Evolutionary conservation across 1,140 invertebrate genomes (phyloP).

Genomic region (Aphis craccivora): DNA sequence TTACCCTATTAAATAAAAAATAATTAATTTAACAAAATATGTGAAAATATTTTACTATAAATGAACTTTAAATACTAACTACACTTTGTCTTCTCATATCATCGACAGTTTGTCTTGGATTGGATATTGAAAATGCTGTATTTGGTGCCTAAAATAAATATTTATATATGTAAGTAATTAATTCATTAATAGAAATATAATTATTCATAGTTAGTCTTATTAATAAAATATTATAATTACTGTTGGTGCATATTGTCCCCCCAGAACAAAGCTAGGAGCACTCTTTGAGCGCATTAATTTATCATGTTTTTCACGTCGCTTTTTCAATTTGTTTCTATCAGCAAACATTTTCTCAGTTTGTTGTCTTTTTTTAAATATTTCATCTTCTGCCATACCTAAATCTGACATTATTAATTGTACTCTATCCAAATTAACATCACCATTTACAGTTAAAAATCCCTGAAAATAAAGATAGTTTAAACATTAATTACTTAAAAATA

Average conservation of each 20-base stretch:
- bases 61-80: conserved; percentile 8
- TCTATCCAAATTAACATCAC: conserved; percentile 88
- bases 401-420: conserved; percentile 95
- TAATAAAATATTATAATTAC: conserved; percentile 31
- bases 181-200: neutral
- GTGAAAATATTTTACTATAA: neutral
- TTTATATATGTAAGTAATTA: neutral
- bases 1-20: conserved; percentile 37
- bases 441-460: conserved; percentile 96
- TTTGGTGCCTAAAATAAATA: conserved; percentile 40
- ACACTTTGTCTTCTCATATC: conserved; percentile 48
- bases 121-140: conserved; percentile 39
- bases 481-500: neutral
- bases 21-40: neutral
- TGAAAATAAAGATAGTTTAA: conserved; percentile 64
- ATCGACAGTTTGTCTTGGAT: conserved; percentile 53
- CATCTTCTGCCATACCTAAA: conserved; percentile 93
- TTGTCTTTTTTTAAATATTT: conserved; percentile 94
- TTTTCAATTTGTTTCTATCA: conserved; percentile 77
- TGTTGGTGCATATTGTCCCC: conserved; percentile 58
- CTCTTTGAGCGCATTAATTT: conserved; percentile 48
- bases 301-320: conserved; percentile 65
- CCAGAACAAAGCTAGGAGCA: conserved; percentile 43
- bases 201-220: neutral
- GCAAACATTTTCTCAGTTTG: conserved; percentile 84